Conservation (phyloP, 2,888 invertebrate genomes). For the Acanthoscelides obtectus region DNA sequence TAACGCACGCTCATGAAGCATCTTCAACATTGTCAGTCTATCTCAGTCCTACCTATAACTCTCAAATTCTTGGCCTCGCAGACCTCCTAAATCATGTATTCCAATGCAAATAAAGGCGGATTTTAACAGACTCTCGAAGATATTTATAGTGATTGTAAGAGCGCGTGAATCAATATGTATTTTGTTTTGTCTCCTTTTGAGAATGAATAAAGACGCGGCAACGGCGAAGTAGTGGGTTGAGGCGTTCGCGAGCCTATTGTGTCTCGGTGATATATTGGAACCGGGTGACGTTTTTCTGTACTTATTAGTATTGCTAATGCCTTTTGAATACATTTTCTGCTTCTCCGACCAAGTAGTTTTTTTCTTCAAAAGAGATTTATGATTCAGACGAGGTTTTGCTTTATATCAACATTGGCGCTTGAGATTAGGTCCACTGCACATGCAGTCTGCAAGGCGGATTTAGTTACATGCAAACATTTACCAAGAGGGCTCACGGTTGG, state of each 20-base stretch:
- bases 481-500: no score
- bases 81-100: constrained; percentile 22
- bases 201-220: constrained; percentile 34
- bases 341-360: neutral
- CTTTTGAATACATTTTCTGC: constrained; percentile 1
- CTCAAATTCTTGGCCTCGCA: constrained; percentile 1
- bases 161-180: constrained; percentile 35
- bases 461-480: no score
- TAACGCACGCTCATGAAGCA: neutral
- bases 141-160: constrained; percentile 24
- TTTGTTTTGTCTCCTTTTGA: constrained; percentile 28
- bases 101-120: constrained; percentile 13
- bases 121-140: constrained; percentile 6
- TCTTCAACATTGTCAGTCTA: neutral
- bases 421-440: no score
- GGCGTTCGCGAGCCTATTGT: constrained; percentile 30
- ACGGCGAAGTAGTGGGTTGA: constrained; percentile 33
- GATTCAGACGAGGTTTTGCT: neutral
- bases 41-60: neutral
- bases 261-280: constrained; percentile 30
- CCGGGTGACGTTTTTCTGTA: constrained; percentile 29
- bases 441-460: no score
- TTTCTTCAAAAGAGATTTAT: neutral
- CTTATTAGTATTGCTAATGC: constrained; percentile 34
- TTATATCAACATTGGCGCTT: neutral